Percentiles rank a stretch among this genome's conserved stretches.
Evolutionary conservation across 2,888 invertebrate genomes (phyloP).

Genomic region (Camponotus fellah): DNA sequence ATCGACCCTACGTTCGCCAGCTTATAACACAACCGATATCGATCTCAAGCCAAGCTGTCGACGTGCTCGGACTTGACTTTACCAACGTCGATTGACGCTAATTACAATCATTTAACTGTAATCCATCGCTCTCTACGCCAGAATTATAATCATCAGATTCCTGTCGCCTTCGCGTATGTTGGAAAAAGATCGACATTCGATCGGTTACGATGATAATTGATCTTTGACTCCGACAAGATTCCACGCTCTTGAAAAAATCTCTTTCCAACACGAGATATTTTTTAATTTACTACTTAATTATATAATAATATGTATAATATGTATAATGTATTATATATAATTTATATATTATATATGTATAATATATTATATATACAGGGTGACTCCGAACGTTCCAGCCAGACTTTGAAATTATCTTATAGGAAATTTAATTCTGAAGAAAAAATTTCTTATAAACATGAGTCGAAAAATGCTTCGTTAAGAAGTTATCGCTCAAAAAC

Average conservation of each 20-base stretch:
- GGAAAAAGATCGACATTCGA: background rate
- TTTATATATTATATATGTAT: no score
- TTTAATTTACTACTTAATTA: background rate
- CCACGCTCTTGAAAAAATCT: background rate
- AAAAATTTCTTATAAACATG: no score
- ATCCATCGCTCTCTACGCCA: background rate
- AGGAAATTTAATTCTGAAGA: no score
- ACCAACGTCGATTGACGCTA: conserved; percentile 21
- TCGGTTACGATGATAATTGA: background rate
- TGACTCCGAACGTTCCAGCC: no score
- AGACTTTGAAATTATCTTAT: no score
- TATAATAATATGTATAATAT: background rate
- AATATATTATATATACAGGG: no score
- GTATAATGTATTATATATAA: no score
- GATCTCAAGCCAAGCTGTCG: conserved; percentile 2
- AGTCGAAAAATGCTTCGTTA: no score
- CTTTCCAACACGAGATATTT: background rate
- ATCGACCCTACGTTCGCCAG: conserved; percentile 14
- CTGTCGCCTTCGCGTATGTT: background rate
- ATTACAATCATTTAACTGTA: conserved; percentile 10
- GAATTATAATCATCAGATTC: background rate
- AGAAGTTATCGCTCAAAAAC: no score
- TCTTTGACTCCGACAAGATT: background rate
- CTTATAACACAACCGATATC: conserved; percentile 31
- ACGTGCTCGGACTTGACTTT: background rate